These are phyloP conservation scores for Sebastiscus tertius DNA, from an alignment of 2,797 vertebrate genomes.

Conservation along the genomic window DNA sequence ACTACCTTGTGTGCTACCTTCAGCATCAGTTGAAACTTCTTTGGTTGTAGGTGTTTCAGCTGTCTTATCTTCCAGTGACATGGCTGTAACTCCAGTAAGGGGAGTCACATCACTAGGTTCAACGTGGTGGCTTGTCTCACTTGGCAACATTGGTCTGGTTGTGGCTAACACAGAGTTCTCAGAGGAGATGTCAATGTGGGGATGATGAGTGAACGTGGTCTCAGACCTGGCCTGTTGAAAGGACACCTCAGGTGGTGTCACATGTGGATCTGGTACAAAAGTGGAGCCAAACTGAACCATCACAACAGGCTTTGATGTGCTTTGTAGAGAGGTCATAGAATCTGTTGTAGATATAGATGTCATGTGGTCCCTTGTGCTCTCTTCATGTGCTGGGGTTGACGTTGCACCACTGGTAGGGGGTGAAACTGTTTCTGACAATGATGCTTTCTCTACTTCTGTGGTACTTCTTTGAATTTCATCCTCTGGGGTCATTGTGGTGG, in stretches of 20 bases:
- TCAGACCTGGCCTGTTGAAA: slow-evolving; percentile 66
- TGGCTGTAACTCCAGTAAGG: slow-evolving; percentile 6
- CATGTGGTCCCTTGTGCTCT: slow-evolving; percentile 26
- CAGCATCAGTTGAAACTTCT: no score
- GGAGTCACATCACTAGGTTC: slow-evolving; percentile 3
- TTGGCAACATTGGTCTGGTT: slow-evolving; percentile 33
- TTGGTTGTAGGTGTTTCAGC: no score
- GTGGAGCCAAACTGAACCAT: slow-evolving; percentile 53
- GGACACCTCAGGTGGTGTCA: slow-evolving; percentile 23
- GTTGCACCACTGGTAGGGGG: slow-evolving; percentile 26
- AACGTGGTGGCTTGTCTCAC: slow-evolving; percentile 14
- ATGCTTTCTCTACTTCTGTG: background rate
- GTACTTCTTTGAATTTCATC: slow-evolving; percentile 7
- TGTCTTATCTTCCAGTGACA: slow-evolving; percentile 5
- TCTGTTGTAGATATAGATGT: slow-evolving; percentile 8
- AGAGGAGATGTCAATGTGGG: slow-evolving; percentile 34
- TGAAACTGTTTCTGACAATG: slow-evolving; percentile 12
- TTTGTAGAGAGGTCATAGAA: slow-evolving; percentile 12
- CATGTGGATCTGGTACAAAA: slow-evolving; percentile 43
- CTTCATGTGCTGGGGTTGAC: slow-evolving; percentile 4
- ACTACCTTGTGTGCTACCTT: no score
- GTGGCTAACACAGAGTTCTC: slow-evolving; percentile 34
- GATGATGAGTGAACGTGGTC: slow-evolving; percentile 50
- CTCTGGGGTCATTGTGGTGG: background rate
- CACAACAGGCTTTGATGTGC: slow-evolving; percentile 31